Percentiles rank a stretch among this genome's conserved stretches.
Conservation (phyloP, 2,797 vertebrate species). For the Discoglossus pictus region DNA sequence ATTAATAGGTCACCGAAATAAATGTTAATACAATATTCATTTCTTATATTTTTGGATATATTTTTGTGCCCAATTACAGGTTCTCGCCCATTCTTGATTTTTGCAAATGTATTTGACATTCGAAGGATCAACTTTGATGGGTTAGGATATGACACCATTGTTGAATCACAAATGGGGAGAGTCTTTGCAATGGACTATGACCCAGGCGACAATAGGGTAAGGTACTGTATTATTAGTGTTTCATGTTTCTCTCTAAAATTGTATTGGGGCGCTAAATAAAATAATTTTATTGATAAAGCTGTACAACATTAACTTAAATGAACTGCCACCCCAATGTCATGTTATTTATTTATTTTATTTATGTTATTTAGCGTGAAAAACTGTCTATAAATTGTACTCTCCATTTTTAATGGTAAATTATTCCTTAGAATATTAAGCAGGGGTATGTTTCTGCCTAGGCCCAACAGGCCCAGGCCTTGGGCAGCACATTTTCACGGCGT, state of each 20-base stretch:
- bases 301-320: conserved; percentile 9
- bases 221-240: conserved; percentile 72
- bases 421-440: too few species aligned
- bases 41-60: conserved; percentile 4
- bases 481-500: too few species aligned
- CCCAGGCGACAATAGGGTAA: conserved; percentile 83
- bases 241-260: too few species aligned
- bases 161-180: conserved; percentile 79
- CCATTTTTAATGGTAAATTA: too few species aligned
- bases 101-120: conserved; percentile 83
- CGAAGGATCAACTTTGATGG: conserved; percentile 78
- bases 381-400: too few species aligned
- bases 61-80: conserved; percentile 66
- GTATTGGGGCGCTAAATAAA: too few species aligned
- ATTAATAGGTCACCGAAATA: too few species aligned
- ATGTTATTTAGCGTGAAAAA: too few species aligned
- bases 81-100: conserved; percentile 79
- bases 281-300: not conserved
- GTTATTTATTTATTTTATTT: too few species aligned
- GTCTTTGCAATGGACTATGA: conserved; percentile 89
- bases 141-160: conserved; percentile 69
- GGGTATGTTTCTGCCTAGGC: too few species aligned
- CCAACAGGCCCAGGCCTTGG: too few species aligned
- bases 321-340: too few species aligned
- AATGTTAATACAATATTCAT: not conserved